Evolutionary conservation across 2,888 invertebrate species (phyloP), one percentile per base, ranked within the genome.

Genomic region (Rotaria sp.): DNA sequence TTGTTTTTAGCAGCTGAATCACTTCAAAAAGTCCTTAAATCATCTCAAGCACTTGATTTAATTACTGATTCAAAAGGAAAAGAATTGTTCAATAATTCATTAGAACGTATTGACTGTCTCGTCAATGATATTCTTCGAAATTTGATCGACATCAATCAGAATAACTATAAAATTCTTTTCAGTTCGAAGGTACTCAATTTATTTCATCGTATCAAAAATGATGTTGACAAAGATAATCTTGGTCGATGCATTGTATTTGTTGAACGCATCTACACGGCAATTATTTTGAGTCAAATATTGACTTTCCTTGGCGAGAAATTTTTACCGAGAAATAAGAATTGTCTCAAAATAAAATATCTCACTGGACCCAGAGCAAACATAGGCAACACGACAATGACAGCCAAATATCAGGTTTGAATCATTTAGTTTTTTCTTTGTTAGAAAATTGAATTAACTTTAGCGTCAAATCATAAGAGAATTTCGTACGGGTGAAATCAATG

Each of bases 401-500:
- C 45, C 1, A 80, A 80, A 80, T 45, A 80, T 80, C 26, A 26
- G 45, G 80, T 80, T 26, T 2, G 67, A 50, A 18, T 75, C 15
- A 30, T 67, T 21, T n/a, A 2, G 26, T 41, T 80, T 80, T n/a
- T 5, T 10, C 11, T 67, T 5, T 35, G 0, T 2, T 0, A 45
- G 38, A 41, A 80, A 80, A 30, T 35, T 13, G 21, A 35, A 35
- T 30, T 55, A 24, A 4, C 41, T 50, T 52, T 8, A 86, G 86
- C 85, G 55, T 30, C 80, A 85, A 41, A 18, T 59, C 2, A 45
- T 86, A 24, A 55, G n/a, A 52, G 85, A 59, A 38, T 86, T 86
- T 75, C 85, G 85, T 26, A 41, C 7, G n/a, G 59, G 59, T n/a
- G 15, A 84, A 38, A 59, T 85, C n/a, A 86, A 86, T 85, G 30